A percentile compares a stretch with the other conserved stretches of the same genome.
These are phyloP conservation scores for Euzophera pinguis DNA, from an alignment of 2,888 invertebrate genomes.

Conservation along the genomic window DNA sequence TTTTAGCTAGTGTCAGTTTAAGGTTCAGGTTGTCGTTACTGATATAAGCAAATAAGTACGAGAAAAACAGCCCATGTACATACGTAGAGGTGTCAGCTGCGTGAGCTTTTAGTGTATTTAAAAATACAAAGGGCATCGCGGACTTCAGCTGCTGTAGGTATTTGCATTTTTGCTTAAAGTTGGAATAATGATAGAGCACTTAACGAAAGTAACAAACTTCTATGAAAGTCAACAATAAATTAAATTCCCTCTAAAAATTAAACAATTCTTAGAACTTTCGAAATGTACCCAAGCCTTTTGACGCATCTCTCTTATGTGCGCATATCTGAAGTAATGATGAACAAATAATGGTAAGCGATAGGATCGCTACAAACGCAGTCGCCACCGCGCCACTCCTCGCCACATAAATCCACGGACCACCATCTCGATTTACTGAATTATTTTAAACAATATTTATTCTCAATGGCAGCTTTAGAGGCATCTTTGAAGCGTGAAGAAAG, in stretches of 20 bases:
- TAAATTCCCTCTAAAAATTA: not conserved
- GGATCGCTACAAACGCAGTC: slow-evolving; percentile 31
- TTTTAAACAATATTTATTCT: slow-evolving; percentile 26
- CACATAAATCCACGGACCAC: slow-evolving; percentile 31
- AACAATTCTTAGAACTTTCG: not conserved
- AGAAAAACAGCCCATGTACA: too few species aligned
- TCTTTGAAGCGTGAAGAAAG: not conserved
- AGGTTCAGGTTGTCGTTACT: too few species aligned
- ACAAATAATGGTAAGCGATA: slow-evolving; percentile 39
- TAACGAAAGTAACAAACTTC: too few species aligned
- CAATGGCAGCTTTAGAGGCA: slow-evolving; percentile 9
- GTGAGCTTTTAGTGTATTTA: too few species aligned
- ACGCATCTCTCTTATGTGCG: slow-evolving; percentile 23
- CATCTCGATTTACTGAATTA: slow-evolving; percentile 26
- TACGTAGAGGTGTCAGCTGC: too few species aligned
- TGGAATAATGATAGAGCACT: too few species aligned
- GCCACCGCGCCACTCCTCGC: slow-evolving; percentile 30
- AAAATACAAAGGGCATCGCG: too few species aligned
- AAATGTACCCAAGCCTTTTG: not conserved
- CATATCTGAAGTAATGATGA: slow-evolving; percentile 37
- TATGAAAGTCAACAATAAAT: too few species aligned
- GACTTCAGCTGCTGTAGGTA: too few species aligned
- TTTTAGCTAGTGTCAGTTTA: too few species aligned
- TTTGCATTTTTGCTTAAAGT: too few species aligned
- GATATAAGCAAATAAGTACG: too few species aligned